These are phyloP conservation scores for Sebastes taczanowskii DNA, from an alignment of 2,797 vertebrate genomes.

Conservation along the genomic window DNA sequence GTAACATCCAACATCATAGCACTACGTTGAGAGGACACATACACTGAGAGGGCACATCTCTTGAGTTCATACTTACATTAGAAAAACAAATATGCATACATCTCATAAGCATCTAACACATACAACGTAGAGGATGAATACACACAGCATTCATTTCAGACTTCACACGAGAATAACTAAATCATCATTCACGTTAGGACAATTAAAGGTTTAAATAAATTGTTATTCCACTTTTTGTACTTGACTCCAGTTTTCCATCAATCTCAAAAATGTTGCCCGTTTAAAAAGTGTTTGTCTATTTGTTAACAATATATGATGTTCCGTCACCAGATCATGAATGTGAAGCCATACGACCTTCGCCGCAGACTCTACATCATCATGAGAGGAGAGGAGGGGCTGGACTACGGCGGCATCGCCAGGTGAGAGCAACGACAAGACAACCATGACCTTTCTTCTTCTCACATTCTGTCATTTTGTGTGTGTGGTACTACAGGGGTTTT, in stretches of 20 bases:
- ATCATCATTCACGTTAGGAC: neutral
- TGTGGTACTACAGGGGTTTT: neutral
- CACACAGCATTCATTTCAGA: neutral
- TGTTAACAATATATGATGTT: neutral
- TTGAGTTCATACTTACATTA: neutral
- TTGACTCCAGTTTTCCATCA: neutral
- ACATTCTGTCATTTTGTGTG: neutral
- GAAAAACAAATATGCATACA: neutral
- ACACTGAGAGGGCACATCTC: no score
- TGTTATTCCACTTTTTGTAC: neutral
- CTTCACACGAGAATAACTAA: neutral
- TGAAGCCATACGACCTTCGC: constrained; percentile 96
- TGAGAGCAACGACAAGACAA: constrained; percentile 68
- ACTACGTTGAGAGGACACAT: no score
- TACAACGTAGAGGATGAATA: no score
- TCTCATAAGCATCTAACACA: no score
- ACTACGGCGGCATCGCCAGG: constrained; percentile 96
- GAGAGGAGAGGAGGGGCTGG: constrained; percentile 97
- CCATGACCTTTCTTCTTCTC: neutral
- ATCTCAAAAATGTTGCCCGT: neutral
- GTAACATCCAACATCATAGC: no score
- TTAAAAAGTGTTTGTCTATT: neutral
- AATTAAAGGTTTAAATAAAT: neutral
- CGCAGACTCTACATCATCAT: constrained; percentile 97
- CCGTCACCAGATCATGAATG: constrained; percentile 93